A percentile compares a stretch with the other conserved stretches of the same genome.
These are phyloP conservation scores for Strix uralensis DNA, from an alignment of 2,113 vertebrate genomes.

Conservation along the genomic window DNA sequence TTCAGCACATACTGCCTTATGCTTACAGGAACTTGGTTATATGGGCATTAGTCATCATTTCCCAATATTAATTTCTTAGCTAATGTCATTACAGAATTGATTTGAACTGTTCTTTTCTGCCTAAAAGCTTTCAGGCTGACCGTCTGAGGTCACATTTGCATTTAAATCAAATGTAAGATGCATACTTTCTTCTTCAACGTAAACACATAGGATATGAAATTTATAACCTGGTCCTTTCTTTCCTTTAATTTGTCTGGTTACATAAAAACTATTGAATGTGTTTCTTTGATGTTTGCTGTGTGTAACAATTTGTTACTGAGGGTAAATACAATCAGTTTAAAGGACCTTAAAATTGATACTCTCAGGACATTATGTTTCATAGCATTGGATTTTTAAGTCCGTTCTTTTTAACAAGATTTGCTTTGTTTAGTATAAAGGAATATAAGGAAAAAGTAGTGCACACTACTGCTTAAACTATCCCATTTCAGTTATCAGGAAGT, in stretches of 20 bases:
- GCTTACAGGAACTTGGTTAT: slow-evolving; percentile 12
- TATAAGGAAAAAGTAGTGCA: not conserved
- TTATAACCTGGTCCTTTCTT: not conserved
- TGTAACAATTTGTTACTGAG: not conserved
- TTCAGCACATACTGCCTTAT: not conserved
- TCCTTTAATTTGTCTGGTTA: not conserved
- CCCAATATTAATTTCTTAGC: not conserved
- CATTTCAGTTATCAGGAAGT: not conserved
- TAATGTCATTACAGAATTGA: not conserved
- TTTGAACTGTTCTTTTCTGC: not conserved
- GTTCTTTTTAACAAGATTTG: not conserved
- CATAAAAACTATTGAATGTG: not conserved
- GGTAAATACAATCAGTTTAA: not conserved
- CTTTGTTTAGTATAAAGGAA: not conserved
- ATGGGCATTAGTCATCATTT: slow-evolving; percentile 21
- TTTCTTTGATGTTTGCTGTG: not conserved
- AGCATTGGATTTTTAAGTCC: not conserved
- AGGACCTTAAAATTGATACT: not conserved
- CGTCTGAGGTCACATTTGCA: not conserved
- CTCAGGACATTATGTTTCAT: not conserved
- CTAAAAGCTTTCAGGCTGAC: not conserved
- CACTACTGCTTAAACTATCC: not conserved
- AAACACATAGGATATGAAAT: not conserved
- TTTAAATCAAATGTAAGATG: not conserved
- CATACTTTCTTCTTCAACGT: not conserved